These are phyloP conservation scores for Tokudaia muenninki DNA, from an alignment of 2,797 vertebrate species.

Conservation along the genomic window DNA sequence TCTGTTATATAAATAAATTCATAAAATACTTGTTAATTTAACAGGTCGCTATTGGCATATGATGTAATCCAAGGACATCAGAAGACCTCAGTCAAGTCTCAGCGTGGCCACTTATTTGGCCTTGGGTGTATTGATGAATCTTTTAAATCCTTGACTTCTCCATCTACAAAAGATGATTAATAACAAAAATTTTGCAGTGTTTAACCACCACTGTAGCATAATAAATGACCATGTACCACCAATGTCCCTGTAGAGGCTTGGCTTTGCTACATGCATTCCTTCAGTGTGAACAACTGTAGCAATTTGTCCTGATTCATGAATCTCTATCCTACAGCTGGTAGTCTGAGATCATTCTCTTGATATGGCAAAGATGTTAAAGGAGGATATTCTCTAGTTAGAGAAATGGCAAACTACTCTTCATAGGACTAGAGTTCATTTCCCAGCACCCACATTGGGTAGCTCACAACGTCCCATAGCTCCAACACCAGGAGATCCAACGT, in stretches of 20 bases:
- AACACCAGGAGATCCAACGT: neutral
- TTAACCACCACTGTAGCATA: neutral
- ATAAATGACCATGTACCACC: neutral
- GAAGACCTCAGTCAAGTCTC: neutral
- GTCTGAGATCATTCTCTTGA: neutral
- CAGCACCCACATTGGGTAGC: neutral
- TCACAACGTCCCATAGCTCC: neutral
- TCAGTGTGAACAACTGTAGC: neutral
- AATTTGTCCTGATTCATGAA: neutral
- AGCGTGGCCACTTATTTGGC: neutral
- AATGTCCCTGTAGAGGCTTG: neutral
- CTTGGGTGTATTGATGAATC: neutral
- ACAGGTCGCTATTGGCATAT: neutral
- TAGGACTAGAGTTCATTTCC: neutral
- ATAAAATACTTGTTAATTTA: neutral
- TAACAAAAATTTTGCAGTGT: neutral
- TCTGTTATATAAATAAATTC: neutral
- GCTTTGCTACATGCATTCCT: neutral
- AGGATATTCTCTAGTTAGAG: neutral
- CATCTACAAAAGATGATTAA: neutral
- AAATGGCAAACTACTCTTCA: neutral
- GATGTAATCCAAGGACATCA: neutral
- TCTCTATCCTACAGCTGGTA: neutral
- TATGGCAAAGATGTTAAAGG: neutral
- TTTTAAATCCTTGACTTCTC: conserved; percentile 15